These are phyloP conservation scores for Macaca mulatta DNA, from an alignment of 2,113 vertebrate species.

Conservation along the genomic window DNA sequence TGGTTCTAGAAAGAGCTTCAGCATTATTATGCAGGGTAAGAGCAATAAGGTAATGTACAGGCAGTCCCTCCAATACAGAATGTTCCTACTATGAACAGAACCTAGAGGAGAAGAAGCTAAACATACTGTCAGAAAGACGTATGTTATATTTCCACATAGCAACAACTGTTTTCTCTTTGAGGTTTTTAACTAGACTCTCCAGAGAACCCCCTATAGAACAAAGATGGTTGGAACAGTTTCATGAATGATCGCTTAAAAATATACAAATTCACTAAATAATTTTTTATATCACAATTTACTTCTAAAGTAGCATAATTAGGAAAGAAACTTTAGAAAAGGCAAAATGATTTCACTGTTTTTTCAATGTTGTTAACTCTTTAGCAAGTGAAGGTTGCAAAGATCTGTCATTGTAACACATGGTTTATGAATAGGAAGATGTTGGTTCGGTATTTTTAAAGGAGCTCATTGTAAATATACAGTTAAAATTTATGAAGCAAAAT, in stretches of 20 bases:
- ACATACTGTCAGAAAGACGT: neutral
- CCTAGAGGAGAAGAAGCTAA: neutral
- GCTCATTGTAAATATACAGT: neutral
- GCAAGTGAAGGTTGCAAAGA: neutral
- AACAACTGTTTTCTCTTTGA: slow-evolving; percentile 27
- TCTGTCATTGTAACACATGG: neutral
- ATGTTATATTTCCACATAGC: neutral
- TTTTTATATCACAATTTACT: slow-evolving; percentile 25
- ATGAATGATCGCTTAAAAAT: neutral
- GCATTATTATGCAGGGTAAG: neutral
- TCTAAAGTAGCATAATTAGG: slow-evolving; percentile 20
- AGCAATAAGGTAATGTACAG: neutral
- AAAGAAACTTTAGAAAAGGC: slow-evolving; percentile 16
- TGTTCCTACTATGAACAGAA: neutral
- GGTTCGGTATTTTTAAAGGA: slow-evolving; percentile 12
- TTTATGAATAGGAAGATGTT: neutral
- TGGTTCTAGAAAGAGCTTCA: neutral
- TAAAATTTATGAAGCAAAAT: slow-evolving; percentile 33
- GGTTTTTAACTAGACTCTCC: neutral
- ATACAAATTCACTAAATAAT: neutral
- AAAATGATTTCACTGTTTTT: neutral
- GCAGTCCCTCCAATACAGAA: neutral
- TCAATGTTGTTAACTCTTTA: neutral
- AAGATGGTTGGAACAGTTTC: neutral
- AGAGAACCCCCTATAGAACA: neutral